Conservation (phyloP, 2,888 invertebrate species). For the Chironomus tentans region DNA sequence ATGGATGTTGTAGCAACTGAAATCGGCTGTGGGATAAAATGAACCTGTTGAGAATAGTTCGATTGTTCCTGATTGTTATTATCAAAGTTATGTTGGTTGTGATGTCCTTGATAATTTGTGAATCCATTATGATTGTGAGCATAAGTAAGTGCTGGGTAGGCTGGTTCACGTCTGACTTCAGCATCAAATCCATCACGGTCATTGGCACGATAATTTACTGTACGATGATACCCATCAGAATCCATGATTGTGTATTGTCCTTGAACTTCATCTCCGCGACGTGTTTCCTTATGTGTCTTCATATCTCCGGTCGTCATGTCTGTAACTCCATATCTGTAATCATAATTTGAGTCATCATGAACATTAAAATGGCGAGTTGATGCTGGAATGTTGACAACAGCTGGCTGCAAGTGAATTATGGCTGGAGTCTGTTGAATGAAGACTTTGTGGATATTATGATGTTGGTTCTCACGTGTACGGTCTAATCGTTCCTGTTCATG, state of each 20-base stretch:
- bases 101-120: too few relatives aligned
- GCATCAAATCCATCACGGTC: conserved; percentile 25
- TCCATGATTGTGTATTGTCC: conserved; percentile 27
- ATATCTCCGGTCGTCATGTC: conserved; percentile 27
- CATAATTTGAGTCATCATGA: conserved; percentile 11
- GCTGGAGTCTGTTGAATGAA: neutral
- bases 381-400: neutral
- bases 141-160: neutral
- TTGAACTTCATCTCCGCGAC: conserved; percentile 23
- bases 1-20: neutral
- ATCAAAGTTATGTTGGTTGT: too few relatives aligned
- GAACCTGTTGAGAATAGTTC: too few relatives aligned
- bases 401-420: neutral
- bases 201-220: conserved; percentile 26
- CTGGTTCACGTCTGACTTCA: conserved; percentile 26
- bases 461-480: neutral
- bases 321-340: conserved; percentile 21
- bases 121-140: neutral
- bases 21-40: too few relatives aligned
- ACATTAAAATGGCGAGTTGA: neutral
- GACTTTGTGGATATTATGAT: neutral
- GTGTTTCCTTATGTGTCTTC: conserved; percentile 24
- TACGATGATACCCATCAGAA: conserved; percentile 25
- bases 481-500: neutral
- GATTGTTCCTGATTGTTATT: too few relatives aligned